These are phyloP conservation scores for Emys orbicularis DNA, from an alignment of 2,797 vertebrate species.

Conservation along the genomic window DNA sequence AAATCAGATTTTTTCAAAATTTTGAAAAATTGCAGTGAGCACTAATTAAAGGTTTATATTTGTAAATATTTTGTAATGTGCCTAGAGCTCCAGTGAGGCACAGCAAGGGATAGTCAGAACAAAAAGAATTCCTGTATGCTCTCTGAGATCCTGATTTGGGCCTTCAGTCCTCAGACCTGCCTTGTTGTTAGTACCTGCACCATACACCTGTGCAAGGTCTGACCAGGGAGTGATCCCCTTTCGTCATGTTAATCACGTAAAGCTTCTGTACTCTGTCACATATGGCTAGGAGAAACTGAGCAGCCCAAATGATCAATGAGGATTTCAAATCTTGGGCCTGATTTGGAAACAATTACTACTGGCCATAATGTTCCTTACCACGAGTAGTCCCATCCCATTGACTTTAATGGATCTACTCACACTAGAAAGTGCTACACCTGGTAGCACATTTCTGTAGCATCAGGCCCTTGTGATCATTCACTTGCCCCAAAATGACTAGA, in stretches of 20 bases:
- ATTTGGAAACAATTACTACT: not conserved
- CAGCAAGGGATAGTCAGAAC: not conserved
- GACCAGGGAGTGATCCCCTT: not conserved
- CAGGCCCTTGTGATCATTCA: not conserved
- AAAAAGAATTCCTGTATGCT: not conserved
- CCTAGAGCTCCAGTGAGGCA: constrained; percentile 1
- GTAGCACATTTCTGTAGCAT: not conserved
- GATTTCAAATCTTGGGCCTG: constrained; percentile 36
- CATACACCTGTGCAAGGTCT: not conserved
- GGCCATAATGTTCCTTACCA: not conserved
- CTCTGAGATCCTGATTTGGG: not conserved
- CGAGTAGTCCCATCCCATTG: not conserved
- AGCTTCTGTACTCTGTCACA: fast-evolving
- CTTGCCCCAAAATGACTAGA: not conserved
- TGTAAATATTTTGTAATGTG: constrained; percentile 51
- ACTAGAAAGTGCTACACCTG: not conserved
- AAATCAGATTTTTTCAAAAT: constrained; percentile 38
- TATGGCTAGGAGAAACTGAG: constrained; percentile 23
- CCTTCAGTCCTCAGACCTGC: not conserved
- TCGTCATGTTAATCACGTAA: not conserved
- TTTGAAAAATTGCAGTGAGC: constrained; percentile 41
- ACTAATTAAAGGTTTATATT: constrained; percentile 51
- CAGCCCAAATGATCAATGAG: constrained; percentile 44
- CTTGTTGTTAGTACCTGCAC: not conserved
- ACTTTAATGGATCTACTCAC: not conserved